Conservation (phyloP, 2,113 vertebrate genomes). For the Larimichthys crocea region DNA sequence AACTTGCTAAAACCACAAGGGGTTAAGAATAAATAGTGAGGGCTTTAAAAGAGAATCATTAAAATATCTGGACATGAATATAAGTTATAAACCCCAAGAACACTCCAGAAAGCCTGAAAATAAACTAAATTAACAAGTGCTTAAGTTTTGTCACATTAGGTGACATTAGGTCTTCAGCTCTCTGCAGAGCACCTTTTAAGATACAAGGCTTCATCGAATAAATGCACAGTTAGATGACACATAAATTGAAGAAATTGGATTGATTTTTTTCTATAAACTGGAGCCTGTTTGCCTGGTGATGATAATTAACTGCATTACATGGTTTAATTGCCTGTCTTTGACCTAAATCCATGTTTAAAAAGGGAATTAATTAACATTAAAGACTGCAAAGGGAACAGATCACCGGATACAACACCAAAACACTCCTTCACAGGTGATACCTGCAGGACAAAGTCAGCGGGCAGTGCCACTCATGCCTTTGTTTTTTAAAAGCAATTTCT, state of each 20-base stretch:
- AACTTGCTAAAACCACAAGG: no score
- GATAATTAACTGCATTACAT: not conserved
- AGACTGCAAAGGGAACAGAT: conserved; percentile 13
- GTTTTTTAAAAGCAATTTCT: conserved; percentile 38
- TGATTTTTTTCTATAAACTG: not conserved
- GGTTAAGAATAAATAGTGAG: no score
- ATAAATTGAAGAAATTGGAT: not conserved
- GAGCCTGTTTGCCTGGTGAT: not conserved
- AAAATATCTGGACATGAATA: no score
- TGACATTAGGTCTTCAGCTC: no score
- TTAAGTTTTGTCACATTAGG: no score
- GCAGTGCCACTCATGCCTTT: conserved; percentile 1
- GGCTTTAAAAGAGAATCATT: no score
- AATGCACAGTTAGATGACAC: not conserved
- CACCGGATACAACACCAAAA: conserved; percentile 47
- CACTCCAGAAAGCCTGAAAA: no score
- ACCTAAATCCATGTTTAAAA: conserved; percentile 21
- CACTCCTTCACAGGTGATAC: conserved; percentile 38
- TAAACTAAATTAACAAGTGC: no score
- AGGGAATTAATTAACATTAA: conserved; percentile 56
- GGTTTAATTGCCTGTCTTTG: conserved; percentile 13
- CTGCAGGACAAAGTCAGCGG: conserved; percentile 19
- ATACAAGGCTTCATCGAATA: not conserved
- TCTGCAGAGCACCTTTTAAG: not conserved
- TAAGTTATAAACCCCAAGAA: no score